A percentile compares a stretch with the other conserved stretches of the same genome.
Conservation (phyloP, 2,113 vertebrate species). For the Acanthochromis polyacanthus region DNA sequence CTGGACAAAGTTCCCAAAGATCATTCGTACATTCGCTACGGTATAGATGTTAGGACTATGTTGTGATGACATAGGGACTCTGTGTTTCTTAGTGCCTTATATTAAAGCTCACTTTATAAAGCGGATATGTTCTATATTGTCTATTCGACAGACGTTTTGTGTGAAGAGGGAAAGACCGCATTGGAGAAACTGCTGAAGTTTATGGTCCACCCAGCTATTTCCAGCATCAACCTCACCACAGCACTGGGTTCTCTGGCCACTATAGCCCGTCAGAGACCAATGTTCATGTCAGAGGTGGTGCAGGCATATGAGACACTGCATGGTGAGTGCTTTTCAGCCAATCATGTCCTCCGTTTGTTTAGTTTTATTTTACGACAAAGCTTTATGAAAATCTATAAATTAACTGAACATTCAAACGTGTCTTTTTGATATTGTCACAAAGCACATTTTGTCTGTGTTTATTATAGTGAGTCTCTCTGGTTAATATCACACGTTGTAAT, state of each 20-base stretch:
- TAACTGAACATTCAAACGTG: no score
- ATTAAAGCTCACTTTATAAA: not conserved
- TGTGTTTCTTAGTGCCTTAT: no score
- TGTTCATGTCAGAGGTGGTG: constrained; percentile 98
- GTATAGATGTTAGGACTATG: constrained; percentile 68
- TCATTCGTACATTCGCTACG: constrained; percentile 91
- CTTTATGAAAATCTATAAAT: no score
- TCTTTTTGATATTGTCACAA: no score
- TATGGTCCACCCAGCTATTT: constrained; percentile 97
- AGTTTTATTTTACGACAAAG: no score
- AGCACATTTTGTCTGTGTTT: not conserved
- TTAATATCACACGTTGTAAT: no score
- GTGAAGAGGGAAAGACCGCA: constrained; percentile 90
- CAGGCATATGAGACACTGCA: constrained; percentile 95
- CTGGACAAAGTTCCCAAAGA: constrained; percentile 92
- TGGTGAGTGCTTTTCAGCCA: constrained; percentile 76
- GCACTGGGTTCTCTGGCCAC: constrained; percentile 93
- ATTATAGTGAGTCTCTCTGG: no score
- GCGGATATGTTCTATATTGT: not conserved
- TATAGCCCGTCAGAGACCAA: constrained; percentile 93
- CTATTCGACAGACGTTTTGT: constrained; percentile 82
- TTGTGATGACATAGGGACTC: not conserved
- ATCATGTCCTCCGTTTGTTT: no score
- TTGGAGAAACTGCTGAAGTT: constrained; percentile 96
- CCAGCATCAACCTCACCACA: constrained; percentile 96